These are phyloP conservation scores for Cossypha heuglini DNA, from an alignment of 2,797 vertebrate genomes.

Conservation along the genomic window DNA sequence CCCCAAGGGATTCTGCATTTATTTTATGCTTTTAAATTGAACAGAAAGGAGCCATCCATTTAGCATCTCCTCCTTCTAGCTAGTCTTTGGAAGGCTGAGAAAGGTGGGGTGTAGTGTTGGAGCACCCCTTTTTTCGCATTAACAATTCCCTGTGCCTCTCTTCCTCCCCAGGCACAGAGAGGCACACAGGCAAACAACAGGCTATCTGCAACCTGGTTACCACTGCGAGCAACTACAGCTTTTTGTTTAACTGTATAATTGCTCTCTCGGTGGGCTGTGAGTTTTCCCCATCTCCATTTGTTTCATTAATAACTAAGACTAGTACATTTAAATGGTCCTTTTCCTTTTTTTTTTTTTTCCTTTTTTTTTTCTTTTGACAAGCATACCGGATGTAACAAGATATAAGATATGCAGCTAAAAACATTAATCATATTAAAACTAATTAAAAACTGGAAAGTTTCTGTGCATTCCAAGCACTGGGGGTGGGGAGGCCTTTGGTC, in stretches of 20 bases:
- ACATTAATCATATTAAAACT: conserved; percentile 67
- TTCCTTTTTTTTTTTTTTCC: too few relatives aligned
- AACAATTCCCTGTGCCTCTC: background rate
- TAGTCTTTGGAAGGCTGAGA: background rate
- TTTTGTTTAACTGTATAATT: conserved; percentile 55
- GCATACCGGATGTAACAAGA: conserved; percentile 48
- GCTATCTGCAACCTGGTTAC: background rate
- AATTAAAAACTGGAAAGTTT: conserved; percentile 75
- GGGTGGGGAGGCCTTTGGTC: conserved; percentile 48
- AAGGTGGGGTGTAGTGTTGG: background rate
- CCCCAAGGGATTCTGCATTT: background rate
- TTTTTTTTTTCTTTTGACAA: background rate
- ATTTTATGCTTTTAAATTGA: background rate
- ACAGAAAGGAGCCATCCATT: background rate
- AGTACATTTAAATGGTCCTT: conserved; percentile 18
- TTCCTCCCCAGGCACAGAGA: background rate
- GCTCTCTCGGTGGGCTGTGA: background rate
- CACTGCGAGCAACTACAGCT: background rate
- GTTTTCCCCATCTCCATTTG: conserved; percentile 19
- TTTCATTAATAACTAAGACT: conserved; percentile 65
- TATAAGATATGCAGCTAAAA: conserved; percentile 53
- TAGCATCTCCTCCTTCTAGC: background rate
- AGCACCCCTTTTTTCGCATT: background rate
- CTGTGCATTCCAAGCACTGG: conserved; percentile 54
- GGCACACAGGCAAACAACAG: background rate